A percentile compares a stretch with the other conserved stretches of the same genome.
These are phyloP conservation scores for Manacus vitellinus DNA, from an alignment of 2,113 vertebrate genomes.

Conservation along the genomic window DNA sequence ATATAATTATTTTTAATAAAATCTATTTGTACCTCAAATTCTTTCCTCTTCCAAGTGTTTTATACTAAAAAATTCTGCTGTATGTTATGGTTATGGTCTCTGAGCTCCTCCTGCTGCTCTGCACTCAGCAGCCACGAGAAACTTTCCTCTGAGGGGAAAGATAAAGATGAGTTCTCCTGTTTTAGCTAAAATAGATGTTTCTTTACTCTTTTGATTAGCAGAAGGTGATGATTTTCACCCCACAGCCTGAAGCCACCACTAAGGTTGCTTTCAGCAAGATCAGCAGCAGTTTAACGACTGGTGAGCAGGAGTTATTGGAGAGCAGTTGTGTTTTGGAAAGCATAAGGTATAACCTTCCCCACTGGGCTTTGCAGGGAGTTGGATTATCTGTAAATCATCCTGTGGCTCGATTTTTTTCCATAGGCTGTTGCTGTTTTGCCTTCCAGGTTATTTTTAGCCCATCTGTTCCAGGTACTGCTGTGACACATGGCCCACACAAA, in stretches of 20 bases:
- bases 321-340: neutral
- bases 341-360: neutral
- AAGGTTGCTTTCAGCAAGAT: neutral
- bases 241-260: neutral
- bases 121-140: fast-evolving
- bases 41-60: slow-evolving; percentile 8
- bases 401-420: neutral
- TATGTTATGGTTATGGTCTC: neutral
- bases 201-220: neutral
- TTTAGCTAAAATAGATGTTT: neutral
- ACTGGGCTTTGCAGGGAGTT: neutral
- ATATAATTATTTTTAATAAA: slow-evolving; percentile 22
- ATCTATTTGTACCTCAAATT: neutral
- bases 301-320: neutral
- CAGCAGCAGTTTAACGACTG: neutral
- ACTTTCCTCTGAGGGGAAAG: neutral
- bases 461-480: neutral
- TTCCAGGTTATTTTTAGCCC: neutral
- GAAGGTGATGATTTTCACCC: neutral
- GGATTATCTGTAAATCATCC: slow-evolving; percentile 2
- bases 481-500: fast-evolving
- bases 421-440: neutral
- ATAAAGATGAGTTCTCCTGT: neutral
- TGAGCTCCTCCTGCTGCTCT: neutral
- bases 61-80: neutral